Evolutionary conservation across 2,113 vertebrate species (phyloP), one percentile per base, ranked within the genome.

Genomic region (Platichthys stellatus): DNA sequence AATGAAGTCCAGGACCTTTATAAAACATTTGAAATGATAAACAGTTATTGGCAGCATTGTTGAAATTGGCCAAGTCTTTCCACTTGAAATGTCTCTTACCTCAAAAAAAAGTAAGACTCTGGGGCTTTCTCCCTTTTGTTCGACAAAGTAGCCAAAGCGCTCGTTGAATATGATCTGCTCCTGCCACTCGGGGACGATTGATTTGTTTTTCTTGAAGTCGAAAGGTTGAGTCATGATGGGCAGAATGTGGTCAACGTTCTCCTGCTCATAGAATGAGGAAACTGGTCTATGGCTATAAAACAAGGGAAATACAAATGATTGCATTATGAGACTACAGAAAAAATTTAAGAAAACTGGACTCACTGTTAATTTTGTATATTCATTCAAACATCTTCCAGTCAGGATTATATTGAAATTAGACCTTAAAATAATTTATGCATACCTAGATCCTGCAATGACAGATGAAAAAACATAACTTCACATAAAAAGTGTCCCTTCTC

Each of bases 81-180:
- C 12, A 49, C 63, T 70, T 20, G 0, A 63, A 71, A 35, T 11
- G 56, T 67, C 4, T 74, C 91, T 91, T 93, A 99, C 98, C 94
- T 99, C 97, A 91, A 99, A 99, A 84, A 99, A 96, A 26, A 99
- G 90, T 15, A 97, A 93, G 66, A 97, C 94, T 69, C 70, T 93
- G 74, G 97, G 97, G 61, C 89, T 89, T 47, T 94, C 93, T 1
- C 95, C 91, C 21, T 81, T 87, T 65, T 94, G 91, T 86, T 95
- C 93, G 72, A 98, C 92, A 78, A 99, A 97, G 81, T 96, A 95
- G 56, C 88, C 89, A 71, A 99, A 98, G 65, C 95, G 92, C 60
- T 98, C 97, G 74, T 98, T 97, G 93, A 99, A 98, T 92, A 99
- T 92, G 69, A 99, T 94, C 93, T 97, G 98, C 31, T 99, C 98